Base-by-base conservation (phyloP, 53 echinoderm and acorn worm genomes). In the Antedon mediterranea region DNA sequence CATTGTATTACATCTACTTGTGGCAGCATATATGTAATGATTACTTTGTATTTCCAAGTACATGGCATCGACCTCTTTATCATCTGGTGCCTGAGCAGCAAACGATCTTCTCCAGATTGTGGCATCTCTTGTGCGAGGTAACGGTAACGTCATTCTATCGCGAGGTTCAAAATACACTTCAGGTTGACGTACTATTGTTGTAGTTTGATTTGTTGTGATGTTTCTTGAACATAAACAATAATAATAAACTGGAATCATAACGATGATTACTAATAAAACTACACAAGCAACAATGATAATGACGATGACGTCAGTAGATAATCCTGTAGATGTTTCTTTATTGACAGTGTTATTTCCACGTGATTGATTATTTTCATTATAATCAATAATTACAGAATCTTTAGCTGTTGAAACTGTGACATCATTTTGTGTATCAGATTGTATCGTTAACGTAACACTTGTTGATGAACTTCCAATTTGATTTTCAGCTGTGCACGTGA, bases 161-260 rank as follows among this genome's bases (percentile, higher is more conserved):
- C 57, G 57, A 57, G 57, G 57, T 23, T 57, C 57, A 57, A 57
- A 57, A 57, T 57, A 57, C 23, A 57, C 57, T 57, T 57, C 57
- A 57, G 57, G 57, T 57, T 57, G 57, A 57, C 57, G 57, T 57
- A 57, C 57, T 57, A 57, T 57, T 57, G 57, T 57, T 57, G 57
- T 57, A 2, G 57, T 57, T 23, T 57, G 9, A 23, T 6, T 23
- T 57, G 57, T 15, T 6, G 57, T 18, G 14, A 18, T 11, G 23
- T 57, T 6, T 57, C 57, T 57, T 8, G 57, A 18, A 23, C 57
- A 57, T 57, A 57, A 57, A 41, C 41, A 41, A 41, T 41, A 41
- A 41, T 41, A 41, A 41, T 41, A 41, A 41, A 41, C 41, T 7
- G 41, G 41, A 41, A 41, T 41, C 41, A 41, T 41, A 13, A 41